These are phyloP conservation scores for Lucinisca nassula DNA, from an alignment of 2,888 invertebrate species.

Conservation along the genomic window DNA sequence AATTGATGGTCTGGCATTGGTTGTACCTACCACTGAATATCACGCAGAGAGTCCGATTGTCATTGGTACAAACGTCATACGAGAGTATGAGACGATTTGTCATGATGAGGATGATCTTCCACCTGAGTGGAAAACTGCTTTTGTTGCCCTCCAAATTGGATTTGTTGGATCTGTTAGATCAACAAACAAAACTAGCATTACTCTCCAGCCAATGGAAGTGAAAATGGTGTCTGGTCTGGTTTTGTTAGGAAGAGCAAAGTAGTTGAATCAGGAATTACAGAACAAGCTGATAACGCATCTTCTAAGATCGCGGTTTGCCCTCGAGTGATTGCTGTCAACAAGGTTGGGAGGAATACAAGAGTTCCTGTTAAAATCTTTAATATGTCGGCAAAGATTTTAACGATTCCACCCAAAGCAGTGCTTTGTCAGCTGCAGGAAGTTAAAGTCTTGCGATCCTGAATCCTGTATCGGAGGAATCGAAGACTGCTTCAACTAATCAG, in stretches of 20 bases:
- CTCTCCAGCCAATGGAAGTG: slow-evolving; percentile 21
- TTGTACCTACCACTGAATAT: slow-evolving; percentile 3
- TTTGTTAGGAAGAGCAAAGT: no score
- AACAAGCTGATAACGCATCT: no score
- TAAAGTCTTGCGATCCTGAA: slow-evolving; percentile 7
- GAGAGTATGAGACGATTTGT: neutral
- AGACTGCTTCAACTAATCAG: neutral
- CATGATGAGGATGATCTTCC: neutral
- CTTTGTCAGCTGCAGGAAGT: slow-evolving; percentile 35
- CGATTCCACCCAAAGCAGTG: no score
- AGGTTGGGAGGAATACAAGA: no score
- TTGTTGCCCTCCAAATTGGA: neutral
- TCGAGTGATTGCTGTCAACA: no score
- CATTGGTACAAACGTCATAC: slow-evolving; percentile 16
- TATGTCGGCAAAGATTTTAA: no score
- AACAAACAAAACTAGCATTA: neutral
- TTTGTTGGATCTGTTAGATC: neutral
- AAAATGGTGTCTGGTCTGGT: slow-evolving; percentile 12
- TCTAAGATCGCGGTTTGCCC: no score
- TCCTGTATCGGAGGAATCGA: neutral
- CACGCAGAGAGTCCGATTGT: neutral
- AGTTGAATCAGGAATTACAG: no score
- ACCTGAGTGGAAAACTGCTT: slow-evolving; percentile 8
- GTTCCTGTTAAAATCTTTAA: no score
- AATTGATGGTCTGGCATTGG: neutral